Evolutionary conservation across 2,797 vertebrate species (phyloP).

Genomic region (Pitangus sulphuratus): DNA sequence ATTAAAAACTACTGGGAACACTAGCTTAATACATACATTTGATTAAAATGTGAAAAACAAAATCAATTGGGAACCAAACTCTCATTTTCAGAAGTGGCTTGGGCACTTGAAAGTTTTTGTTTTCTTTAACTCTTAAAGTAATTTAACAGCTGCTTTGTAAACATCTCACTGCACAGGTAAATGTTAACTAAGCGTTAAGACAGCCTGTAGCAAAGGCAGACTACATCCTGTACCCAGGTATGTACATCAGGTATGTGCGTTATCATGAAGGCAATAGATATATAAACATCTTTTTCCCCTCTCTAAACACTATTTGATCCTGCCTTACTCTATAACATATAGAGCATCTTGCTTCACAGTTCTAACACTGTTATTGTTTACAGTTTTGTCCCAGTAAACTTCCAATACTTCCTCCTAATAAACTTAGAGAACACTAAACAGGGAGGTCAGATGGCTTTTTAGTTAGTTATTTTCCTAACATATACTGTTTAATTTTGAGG

Average conservation of each 20-base stretch:
- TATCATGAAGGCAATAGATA: background rate
- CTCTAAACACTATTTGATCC: background rate
- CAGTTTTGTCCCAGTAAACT: background rate
- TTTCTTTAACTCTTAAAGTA: background rate
- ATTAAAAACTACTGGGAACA: background rate
- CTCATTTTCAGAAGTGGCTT: background rate
- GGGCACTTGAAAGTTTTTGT: background rate
- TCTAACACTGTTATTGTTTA: background rate
- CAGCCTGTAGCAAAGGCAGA: background rate
- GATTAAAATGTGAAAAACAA: background rate
- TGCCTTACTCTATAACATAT: background rate
- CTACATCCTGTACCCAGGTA: background rate
- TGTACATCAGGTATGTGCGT: rapidly evolving
- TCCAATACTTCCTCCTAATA: background rate
- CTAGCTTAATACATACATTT: background rate
- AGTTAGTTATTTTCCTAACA: background rate
- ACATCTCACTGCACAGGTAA: background rate
- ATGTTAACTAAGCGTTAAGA: background rate
- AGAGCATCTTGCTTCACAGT: background rate
- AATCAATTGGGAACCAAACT: background rate
- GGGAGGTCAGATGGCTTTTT: background rate
- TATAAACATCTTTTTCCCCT: background rate
- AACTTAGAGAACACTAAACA: background rate
- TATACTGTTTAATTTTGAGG: background rate
- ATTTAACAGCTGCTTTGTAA: background rate